phyloP scores from a whole-genome alignment of 1,140 invertebrate genomes.

The Trissolcus basalis region DNA sequence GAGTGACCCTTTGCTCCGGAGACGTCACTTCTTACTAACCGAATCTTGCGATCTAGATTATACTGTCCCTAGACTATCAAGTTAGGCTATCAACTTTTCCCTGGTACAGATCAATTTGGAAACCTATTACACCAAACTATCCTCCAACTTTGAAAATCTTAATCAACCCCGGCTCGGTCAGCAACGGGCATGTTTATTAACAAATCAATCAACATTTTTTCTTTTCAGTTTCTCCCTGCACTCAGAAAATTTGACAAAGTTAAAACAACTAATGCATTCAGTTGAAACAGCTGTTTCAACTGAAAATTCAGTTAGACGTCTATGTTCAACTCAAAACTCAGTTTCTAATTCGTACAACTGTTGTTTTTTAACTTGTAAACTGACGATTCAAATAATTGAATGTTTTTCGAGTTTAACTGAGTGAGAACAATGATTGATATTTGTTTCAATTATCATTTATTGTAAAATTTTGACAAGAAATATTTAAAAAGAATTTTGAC shows the following conservation, averaged over 20 bases:
- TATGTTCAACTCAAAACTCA: too few species aligned
- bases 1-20: slow-evolving; percentile 31
- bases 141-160: slow-evolving; percentile 32
- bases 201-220: slow-evolving; percentile 8
- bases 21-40: slow-evolving; percentile 34
- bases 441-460: too few species aligned
- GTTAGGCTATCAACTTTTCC: slow-evolving; percentile 39
- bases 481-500: too few species aligned
- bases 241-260: not conserved
- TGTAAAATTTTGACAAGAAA: too few species aligned
- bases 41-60: slow-evolving; percentile 31
- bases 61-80: slow-evolving; percentile 31
- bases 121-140: slow-evolving; percentile 41
- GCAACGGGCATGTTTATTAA: slow-evolving; percentile 5
- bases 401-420: too few species aligned
- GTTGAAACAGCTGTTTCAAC: too few species aligned
- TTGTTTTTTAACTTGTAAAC: too few species aligned
- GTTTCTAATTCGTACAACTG: too few species aligned
- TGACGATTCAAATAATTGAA: too few species aligned
- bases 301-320: too few species aligned
- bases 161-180: slow-evolving; percentile 9
- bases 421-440: too few species aligned
- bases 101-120: slow-evolving; percentile 27
- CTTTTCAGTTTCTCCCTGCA: not conserved
- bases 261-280: too few species aligned